Conservation (phyloP, 2,113 vertebrate genomes). For the Notarius quadriscutis region DNA sequence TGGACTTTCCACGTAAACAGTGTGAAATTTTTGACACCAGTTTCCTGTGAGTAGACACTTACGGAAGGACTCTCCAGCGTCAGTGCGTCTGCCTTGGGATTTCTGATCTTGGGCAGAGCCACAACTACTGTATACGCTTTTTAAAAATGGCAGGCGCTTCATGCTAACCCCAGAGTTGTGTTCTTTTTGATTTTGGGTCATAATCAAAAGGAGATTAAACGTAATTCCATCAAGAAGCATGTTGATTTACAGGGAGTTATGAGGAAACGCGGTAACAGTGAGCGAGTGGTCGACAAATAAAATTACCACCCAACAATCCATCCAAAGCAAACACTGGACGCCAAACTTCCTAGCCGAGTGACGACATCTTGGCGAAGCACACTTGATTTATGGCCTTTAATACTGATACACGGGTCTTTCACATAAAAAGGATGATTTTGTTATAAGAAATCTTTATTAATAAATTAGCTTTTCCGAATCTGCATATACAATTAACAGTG, state of each 20-base stretch:
- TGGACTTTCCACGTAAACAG: background rate
- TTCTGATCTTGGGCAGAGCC: background rate
- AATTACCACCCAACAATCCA: background rate
- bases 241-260: background rate
- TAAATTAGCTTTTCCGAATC: no score
- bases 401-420: background rate
- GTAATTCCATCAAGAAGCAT: background rate
- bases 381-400: background rate
- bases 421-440: background rate
- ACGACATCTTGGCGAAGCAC: background rate
- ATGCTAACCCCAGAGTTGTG: background rate
- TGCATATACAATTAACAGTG: slow-evolving; percentile 35
- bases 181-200: background rate
- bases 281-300: background rate
- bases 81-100: background rate
- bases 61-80: background rate
- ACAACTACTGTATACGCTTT: background rate
- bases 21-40: background rate
- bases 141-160: background rate
- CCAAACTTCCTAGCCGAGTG: background rate
- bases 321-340: background rate
- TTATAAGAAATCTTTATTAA: slow-evolving; percentile 15
- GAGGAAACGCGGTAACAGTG: background rate
- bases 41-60: background rate
- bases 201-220: background rate